phyloP scores from a whole-genome alignment of 1,140 invertebrate species.

The Drosophila triauraria region DNA sequence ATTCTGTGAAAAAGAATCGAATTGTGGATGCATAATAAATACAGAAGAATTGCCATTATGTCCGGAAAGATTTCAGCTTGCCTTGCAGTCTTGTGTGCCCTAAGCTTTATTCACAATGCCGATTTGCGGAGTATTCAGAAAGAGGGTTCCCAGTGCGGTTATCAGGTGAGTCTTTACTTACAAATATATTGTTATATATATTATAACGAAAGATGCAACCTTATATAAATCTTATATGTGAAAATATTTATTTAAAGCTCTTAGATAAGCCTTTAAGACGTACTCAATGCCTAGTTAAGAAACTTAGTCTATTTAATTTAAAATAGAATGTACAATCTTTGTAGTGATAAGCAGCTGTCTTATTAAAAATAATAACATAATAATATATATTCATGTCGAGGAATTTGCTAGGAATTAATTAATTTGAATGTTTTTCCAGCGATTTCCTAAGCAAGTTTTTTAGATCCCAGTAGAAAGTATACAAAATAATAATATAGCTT shows the following conservation, averaged over 20 bases:
- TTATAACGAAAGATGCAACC: not conserved
- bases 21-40: conserved; percentile 31
- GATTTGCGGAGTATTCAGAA: conserved; percentile 43
- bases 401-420: not conserved
- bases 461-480: not conserved
- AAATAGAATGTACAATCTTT: not conserved
- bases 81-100: conserved; percentile 35
- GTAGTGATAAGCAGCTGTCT: not conserved
- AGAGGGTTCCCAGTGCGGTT: conserved; percentile 56
- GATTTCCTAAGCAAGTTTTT: not conserved
- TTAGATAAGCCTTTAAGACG: not conserved
- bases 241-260: not conserved
- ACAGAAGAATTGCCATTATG: conserved; percentile 14
- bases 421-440: not conserved
- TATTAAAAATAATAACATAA: not conserved
- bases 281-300: not conserved
- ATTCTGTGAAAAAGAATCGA: conserved; percentile 5
- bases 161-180: conserved; percentile 46
- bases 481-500: no score
- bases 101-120: conserved; percentile 29
- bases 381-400: no score
- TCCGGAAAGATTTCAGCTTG: conserved; percentile 23
- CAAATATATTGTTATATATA: no score
- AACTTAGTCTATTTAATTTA: not conserved
- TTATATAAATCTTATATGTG: not conserved